Conservation (phyloP, 2,113 vertebrate genomes). For the Megatriorchis doriae region DNA sequence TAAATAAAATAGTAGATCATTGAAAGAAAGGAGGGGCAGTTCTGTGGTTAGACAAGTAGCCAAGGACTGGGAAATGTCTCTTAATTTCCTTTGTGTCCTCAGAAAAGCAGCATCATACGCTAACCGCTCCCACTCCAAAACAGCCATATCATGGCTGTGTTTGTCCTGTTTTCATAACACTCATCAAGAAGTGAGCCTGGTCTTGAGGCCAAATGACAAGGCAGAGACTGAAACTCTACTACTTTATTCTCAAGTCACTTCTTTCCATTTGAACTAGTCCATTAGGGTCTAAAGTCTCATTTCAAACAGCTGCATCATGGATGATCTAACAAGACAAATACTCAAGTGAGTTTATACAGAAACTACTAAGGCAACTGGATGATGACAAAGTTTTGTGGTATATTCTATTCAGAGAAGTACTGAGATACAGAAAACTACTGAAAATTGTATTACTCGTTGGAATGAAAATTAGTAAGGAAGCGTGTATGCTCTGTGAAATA, state of each 20-base stretch:
- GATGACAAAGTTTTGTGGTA: neutral
- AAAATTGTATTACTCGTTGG: neutral
- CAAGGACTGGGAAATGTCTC: neutral
- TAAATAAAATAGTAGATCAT: neutral
- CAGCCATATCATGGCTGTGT: neutral
- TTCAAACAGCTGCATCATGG: neutral
- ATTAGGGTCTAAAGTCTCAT: neutral
- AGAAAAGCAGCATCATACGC: neutral
- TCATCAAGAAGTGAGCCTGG: neutral
- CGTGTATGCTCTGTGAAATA: neutral
- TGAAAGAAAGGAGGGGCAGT: neutral
- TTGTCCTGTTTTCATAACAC: neutral
- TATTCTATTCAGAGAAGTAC: neutral
- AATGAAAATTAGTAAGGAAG: neutral
- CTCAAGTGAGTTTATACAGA: neutral
- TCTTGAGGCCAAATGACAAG: neutral
- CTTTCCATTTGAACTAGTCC: neutral
- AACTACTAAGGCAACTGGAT: neutral
- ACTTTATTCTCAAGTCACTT: neutral
- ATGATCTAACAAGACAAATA: constrained; percentile 23
- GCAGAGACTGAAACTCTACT: neutral
- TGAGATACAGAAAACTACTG: neutral
- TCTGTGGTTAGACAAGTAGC: neutral
- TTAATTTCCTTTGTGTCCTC: neutral
- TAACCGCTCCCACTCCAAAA: neutral